Evolutionary conservation across 2,797 vertebrate species (phyloP), one percentile per base, ranked within the genome.

Genomic region (Manis crassicaudata): DNA sequence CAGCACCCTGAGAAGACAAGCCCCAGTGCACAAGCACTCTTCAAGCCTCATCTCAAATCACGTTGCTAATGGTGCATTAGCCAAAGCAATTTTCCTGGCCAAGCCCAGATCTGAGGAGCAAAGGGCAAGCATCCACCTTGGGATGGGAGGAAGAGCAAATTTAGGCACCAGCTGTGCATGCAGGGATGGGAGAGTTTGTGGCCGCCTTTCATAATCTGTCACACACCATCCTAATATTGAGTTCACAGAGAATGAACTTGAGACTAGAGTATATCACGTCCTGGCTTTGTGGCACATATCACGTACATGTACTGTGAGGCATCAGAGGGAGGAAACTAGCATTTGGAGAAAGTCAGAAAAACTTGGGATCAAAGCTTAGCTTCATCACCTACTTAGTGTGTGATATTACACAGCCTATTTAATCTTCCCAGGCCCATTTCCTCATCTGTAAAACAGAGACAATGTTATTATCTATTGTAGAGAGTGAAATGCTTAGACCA

Each of bases 321-420:
- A 60, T 81, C 46, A 83, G 56, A 86, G 27, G 14, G 96, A 94
- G 56, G 58, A 81, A 63, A 23, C 2, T 63, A 23, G 62, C 21
- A 5, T 79, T 88, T 77, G 23, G 52, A 76, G 32, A 72, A n/a
- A 92, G n/a, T 63, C 62, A 68, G 56, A 76, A 85, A 96, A 88
- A 56, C 32, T 23, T 79, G 46, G 21, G 11, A 46, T 92, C 81
- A 85, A 87, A 88, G 65, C 27, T 43, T 58, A 58, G 20, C 17
- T 65, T 72, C 46, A 32, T 37, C 80, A 32, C 35, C 86, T 50
- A 65, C 58, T 86, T 16, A 43, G 35, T 54, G 5, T 52, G 27
- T 32, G 25, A 77, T 29, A 18, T 1, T 43, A 4, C 50, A 52
- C 18, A 6, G 9, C 14, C 29, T 27, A 20, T n/a, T 83, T 40